Percentiles rank a stretch among this genome's conserved stretches.
Conservation (phyloP, 2,888 invertebrate species). For the Lobophora halterata region DNA sequence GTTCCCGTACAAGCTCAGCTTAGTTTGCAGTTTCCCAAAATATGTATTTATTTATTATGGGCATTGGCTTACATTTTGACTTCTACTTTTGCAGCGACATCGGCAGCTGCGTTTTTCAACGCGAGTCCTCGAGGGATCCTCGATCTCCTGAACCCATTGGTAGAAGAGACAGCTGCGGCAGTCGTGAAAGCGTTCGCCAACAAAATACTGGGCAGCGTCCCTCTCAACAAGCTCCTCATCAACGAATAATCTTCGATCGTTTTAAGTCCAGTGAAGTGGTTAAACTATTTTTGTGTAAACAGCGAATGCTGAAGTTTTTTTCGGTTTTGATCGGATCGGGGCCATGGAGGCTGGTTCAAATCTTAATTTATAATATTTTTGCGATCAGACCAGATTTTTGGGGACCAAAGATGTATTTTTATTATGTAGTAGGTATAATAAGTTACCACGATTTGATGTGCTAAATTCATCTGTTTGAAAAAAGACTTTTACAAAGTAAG, state of each 20-base stretch:
- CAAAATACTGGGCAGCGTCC: constrained; percentile 80
- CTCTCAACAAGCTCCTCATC: constrained; percentile 80
- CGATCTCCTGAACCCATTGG: constrained; percentile 85
- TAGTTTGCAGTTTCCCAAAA: too few relatives aligned
- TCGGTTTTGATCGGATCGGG: too few relatives aligned
- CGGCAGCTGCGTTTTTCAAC: constrained; percentile 86
- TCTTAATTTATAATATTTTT: too few relatives aligned
- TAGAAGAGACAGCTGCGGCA: constrained; percentile 83
- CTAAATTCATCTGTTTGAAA: constrained; percentile 2
- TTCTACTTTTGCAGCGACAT: constrained; percentile 78
- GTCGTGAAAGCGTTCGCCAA: constrained; percentile 81
- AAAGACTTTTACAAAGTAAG: too few relatives aligned
- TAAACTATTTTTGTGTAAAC: not conserved
- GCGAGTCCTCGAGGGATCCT: constrained; percentile 83
- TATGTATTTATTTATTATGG: too few relatives aligned
- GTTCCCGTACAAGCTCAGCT: too few relatives aligned
- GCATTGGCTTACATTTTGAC: too few relatives aligned
- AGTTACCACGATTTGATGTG: too few relatives aligned
- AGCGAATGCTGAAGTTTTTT: not conserved
- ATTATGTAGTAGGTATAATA: too few relatives aligned
- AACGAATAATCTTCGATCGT: constrained; percentile 46
- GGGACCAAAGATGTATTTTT: constrained; percentile 11
- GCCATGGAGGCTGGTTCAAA: too few relatives aligned
- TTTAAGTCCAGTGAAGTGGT: not conserved
- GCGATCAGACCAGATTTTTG: too few relatives aligned